Base-by-base conservation (phyloP, 1,140 invertebrate species). In the Pomacea maculata region DNA sequence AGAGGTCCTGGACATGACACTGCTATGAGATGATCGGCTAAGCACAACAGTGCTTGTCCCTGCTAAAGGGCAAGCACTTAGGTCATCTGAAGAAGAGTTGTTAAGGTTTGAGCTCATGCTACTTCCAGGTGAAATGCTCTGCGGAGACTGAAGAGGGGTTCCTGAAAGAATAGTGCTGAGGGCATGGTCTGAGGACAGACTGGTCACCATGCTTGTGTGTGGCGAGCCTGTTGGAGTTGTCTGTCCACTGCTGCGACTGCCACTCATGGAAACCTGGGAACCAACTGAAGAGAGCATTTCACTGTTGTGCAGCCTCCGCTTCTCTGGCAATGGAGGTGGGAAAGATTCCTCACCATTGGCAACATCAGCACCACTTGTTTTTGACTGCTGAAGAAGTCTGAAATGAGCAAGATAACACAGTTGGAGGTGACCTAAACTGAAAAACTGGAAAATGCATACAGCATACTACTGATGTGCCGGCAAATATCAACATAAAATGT, bases 301-400 rank as follows among this genome's bases (percentile, higher is more conserved):
- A 21, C 71, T 71, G 67, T 80, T 85, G 21, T 86, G 82, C n/a
- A 87, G 86, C 76, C 82, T 79, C 79, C 88, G 83, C 55, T 88
- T 88, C 80, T 83, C 81, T 73, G 89, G 88, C 17, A 87, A 81
- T 8, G 89, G 88, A n/a, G 89, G 85, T 63, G 86, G 90, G 75
- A 85, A 85, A 70, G 83, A 89, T 83, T 91, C 90, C 95, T 94
- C 94, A 92, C 74, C 77, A 61, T 79, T 80, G 61, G 83, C 82
- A 29, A 75, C 79, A 25, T 75, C 74, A 25, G 78, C 14, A 75
- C 64, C 64, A 15, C 64, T 63, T 67, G 29, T 65, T 21, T 68
- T 34, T 17, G 63, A 57, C 64, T 77, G 75, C 64, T 77, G 63
- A 21, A 77, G 75, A 64, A 77, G n/a, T 54, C 75, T 77, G 75